Evolutionary conservation across 2,113 vertebrate genomes (phyloP), one percentile per base, ranked within the genome.

Genomic region (Choloepus hoffmanni): DNA sequence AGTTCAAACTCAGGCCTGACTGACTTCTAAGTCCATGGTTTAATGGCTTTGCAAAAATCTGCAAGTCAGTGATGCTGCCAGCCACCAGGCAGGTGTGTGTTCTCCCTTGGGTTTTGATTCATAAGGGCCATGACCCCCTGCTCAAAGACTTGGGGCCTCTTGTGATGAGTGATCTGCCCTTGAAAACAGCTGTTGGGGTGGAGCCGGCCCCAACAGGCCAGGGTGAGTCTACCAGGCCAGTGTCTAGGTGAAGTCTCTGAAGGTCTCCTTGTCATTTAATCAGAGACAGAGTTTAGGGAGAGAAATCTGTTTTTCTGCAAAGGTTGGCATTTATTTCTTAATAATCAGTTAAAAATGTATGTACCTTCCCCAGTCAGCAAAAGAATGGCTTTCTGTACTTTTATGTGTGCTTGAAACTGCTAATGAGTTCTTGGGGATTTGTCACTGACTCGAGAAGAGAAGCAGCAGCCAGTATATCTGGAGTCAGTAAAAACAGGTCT

Each of bases 291-390:
- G 6, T 68, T 85, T 85, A 85, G 83, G 63, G 45, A 92, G 26
- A 96, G 67, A 91, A 95, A 81, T 67, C 30, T 43, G 40, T 84
- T 96, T 97, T 95, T 92, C 58, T 97, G 89, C 65, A 92, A 95
- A 96, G 19, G 90, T 62, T 96, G 90, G 91, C 96, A 89, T 96
- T 95, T 97, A 92, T 97, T 96, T 94, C 82, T 94, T 96, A 96
- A 97, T 91, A 96, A 97, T 95, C 78, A 93, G 65, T 92, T 97
- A 82, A 94, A 97, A 96, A 95, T 96, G 53, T 58, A 86, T 94
- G 53, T 84, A 81, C 50, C 72, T 26, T 82, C 60, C 83, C 26
- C 89, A 72, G 92, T 97, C 82, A 94, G 94, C 90, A 93, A 97
- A 95, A 96, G 65, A 95, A 96, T 94, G 74, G 53, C 73, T 89